Evolutionary conservation across 2,888 invertebrate species (phyloP).

Genomic region (Glaucopsyche alexis): DNA sequence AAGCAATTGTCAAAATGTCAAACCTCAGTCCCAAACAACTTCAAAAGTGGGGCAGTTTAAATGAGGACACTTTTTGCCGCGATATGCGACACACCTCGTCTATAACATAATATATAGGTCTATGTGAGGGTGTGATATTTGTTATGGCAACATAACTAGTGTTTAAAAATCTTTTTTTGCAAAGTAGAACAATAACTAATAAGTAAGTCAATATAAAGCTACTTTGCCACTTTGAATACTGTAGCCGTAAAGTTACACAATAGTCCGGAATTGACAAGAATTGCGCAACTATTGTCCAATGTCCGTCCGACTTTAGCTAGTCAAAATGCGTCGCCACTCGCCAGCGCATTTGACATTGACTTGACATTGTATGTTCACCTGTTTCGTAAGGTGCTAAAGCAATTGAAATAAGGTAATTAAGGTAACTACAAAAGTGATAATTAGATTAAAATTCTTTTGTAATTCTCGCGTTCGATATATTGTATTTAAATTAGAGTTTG

Average conservation of each 20-base stretch:
- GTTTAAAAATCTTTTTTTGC: no score
- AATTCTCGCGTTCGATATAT: not conserved
- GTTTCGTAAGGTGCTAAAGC: not conserved
- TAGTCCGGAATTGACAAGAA: not conserved
- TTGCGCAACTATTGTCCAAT: not conserved
- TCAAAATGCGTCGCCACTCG: not conserved
- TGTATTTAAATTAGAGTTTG: not conserved
- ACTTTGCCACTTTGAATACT: not conserved
- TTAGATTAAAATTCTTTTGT: not conserved
- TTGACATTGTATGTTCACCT: constrained; percentile 17
- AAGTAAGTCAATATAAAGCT: no score
- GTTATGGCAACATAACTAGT: no score
- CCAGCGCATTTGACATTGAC: not conserved
- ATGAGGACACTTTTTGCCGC: no score
- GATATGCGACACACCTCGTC: no score
- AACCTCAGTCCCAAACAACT: no score
- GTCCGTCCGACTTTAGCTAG: not conserved
- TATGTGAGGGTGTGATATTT: no score
- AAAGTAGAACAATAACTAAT: no score
- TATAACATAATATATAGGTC: no score
- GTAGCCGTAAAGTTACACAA: not conserved
- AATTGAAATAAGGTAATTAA: not conserved
- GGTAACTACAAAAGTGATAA: not conserved
- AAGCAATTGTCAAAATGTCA: no score
- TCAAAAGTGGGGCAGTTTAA: no score